Conservation (phyloP, 1,140 invertebrate genomes). For the Anastrepha obliqua region DNA sequence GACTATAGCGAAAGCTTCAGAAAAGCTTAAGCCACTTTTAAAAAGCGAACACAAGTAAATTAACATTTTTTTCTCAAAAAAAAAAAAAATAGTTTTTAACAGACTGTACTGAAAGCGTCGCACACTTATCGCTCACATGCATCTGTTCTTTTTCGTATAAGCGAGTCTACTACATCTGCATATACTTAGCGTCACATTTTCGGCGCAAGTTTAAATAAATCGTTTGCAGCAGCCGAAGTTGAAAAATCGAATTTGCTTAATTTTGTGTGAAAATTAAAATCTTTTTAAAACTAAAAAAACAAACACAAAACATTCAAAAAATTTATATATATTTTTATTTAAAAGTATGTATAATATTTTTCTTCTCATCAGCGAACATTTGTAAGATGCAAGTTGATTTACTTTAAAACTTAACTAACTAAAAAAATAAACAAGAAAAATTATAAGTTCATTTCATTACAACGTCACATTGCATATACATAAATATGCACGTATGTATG, state of each 20-base stretch:
- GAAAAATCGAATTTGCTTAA: background rate
- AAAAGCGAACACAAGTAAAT: too few relatives aligned
- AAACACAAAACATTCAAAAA: conserved; percentile 42
- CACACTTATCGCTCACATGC: too few relatives aligned
- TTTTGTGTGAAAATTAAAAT: conserved; percentile 43
- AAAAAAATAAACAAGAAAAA: conserved; percentile 44
- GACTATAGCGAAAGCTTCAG: too few relatives aligned
- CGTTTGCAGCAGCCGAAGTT: too few relatives aligned
- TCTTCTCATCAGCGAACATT: conserved; percentile 36
- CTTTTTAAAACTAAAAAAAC: conserved; percentile 57
- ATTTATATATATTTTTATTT: conserved; percentile 45
- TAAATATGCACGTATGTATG: background rate
- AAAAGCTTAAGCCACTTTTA: too few relatives aligned
- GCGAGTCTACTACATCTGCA: too few relatives aligned
- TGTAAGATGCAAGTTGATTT: conserved; percentile 42
- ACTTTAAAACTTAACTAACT: conserved; percentile 54
- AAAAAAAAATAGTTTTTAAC: too few relatives aligned
- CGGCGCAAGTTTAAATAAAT: too few relatives aligned
- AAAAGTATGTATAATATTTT: conserved; percentile 50
- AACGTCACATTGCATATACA: background rate
- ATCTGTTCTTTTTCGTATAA: too few relatives aligned
- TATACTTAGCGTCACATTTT: too few relatives aligned
- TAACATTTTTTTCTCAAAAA: too few relatives aligned
- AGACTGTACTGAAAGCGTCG: background rate
- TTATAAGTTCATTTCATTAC: background rate